Conservation (phyloP, 1,140 invertebrate genomes). For the Drosophila sechellia region DNA sequence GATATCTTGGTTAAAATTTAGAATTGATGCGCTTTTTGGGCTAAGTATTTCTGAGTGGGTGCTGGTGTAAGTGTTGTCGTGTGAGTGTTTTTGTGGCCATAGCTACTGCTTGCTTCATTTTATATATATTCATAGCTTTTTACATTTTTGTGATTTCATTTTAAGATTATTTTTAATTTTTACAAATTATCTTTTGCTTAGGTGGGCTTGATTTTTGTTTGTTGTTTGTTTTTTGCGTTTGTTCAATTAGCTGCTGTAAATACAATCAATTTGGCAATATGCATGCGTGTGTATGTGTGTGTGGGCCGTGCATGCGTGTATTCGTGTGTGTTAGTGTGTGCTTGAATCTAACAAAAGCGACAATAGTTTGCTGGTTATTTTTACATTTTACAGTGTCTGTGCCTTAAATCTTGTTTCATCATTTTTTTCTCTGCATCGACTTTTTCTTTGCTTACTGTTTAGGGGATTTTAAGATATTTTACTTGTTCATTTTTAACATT, state of each 20-base stretch:
- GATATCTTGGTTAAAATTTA: slow-evolving; percentile 41
- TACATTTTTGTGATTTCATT: slow-evolving; percentile 51
- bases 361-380: slow-evolving; percentile 60
- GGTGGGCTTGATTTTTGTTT: slow-evolving; percentile 82
- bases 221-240: slow-evolving; percentile 52
- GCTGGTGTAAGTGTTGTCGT: slow-evolving; percentile 18
- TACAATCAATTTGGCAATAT: slow-evolving; percentile 65
- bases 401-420: slow-evolving; percentile 27
- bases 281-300: slow-evolving; percentile 40
- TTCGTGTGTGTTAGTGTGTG: slow-evolving; percentile 45
- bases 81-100: slow-evolving; percentile 21
- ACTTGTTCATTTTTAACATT: slow-evolving; percentile 54
- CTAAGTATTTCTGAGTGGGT: slow-evolving; percentile 58
- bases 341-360: slow-evolving; percentile 67
- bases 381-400: slow-evolving; percentile 69
- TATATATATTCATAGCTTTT: slow-evolving; percentile 55
- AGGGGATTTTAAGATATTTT: slow-evolving; percentile 61
- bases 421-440: slow-evolving; percentile 53
- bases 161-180: slow-evolving; percentile 65
- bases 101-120: slow-evolving; percentile 42
- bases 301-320: slow-evolving; percentile 30
- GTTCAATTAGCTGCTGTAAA: slow-evolving; percentile 65
- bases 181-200: slow-evolving; percentile 76
- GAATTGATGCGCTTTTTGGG: slow-evolving; percentile 46
- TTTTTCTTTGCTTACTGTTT: slow-evolving; percentile 49